Percentiles rank a stretch among this genome's conserved stretches.
These are phyloP conservation scores for Rhadinocentrus ornatus DNA, from an alignment of 2,797 vertebrate species.

Conservation along the genomic window DNA sequence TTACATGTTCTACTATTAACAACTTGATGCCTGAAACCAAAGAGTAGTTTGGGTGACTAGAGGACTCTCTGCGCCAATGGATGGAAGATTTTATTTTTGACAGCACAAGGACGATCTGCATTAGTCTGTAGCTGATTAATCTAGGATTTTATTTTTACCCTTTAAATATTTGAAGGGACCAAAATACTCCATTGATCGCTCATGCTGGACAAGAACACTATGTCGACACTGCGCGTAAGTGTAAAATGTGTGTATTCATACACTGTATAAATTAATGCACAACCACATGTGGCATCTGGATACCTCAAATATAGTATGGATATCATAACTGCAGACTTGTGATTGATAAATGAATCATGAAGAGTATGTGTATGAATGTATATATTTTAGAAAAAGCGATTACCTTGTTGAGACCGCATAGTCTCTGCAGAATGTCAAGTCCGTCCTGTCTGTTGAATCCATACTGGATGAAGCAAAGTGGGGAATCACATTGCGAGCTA, in stretches of 20 bases:
- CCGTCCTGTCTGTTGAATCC: slow-evolving; percentile 82
- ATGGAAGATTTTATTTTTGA: background rate
- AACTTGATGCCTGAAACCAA: background rate
- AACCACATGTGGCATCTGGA: background rate
- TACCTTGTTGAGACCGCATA: slow-evolving; percentile 89
- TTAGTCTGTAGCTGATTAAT: background rate
- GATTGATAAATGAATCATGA: background rate
- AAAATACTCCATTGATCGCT: background rate
- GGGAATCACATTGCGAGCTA: slow-evolving; percentile 86
- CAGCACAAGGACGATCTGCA: background rate
- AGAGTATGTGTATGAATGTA: background rate
- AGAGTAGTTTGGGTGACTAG: background rate
- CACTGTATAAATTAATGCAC: background rate
- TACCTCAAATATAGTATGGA: background rate
- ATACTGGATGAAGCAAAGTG: slow-evolving; percentile 81
- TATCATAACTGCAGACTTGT: background rate
- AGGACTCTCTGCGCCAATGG: background rate
- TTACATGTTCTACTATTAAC: background rate
- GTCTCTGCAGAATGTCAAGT: slow-evolving; percentile 81
- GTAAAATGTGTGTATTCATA: background rate
- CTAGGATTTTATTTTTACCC: too few relatives aligned
- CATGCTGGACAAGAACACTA: background rate
- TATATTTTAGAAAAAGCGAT: background rate
- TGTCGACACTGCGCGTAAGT: background rate
- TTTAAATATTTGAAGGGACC: background rate